Conservation (phyloP, 1,140 invertebrate species). For the Pectinophora gossypiella region DNA sequence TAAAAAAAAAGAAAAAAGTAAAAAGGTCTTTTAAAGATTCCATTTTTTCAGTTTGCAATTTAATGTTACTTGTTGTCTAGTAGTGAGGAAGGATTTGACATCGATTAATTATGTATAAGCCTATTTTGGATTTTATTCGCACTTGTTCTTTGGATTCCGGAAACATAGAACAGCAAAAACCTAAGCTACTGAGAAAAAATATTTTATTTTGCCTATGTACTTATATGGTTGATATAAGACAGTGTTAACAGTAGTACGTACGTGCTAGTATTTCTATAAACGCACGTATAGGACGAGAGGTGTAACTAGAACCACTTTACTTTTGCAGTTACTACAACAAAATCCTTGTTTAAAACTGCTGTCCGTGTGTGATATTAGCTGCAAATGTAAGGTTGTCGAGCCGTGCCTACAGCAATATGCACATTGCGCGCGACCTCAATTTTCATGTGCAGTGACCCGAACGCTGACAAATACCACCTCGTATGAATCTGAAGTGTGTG, state of each 20-base stretch:
- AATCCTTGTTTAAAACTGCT: not conserved
- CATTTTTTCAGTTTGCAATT: no score
- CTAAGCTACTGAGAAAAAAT: not conserved
- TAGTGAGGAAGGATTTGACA: no score
- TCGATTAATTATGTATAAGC: no score
- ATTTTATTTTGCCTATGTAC: not conserved
- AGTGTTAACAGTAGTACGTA: not conserved
- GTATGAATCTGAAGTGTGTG: not conserved
- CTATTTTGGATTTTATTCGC: no score
- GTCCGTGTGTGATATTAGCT: not conserved
- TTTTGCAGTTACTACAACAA: not conserved
- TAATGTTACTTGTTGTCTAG: no score
- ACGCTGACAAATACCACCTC: slow-evolving; percentile 10
- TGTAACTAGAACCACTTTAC: not conserved
- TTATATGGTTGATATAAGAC: not conserved
- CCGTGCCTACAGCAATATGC: slow-evolving; percentile 11
- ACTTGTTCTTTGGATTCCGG: no score
- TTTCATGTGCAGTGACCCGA: slow-evolving; percentile 50
- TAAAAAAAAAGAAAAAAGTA: no score
- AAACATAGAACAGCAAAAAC: no score
- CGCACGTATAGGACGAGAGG: not conserved
- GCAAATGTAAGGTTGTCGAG: not conserved
- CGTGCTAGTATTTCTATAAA: not conserved
- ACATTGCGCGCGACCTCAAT: slow-evolving; percentile 39
- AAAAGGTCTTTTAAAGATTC: no score